These are phyloP conservation scores for Hydrotaea cyrtoneurina DNA, from an alignment of 2,888 invertebrate species.

Conservation along the genomic window DNA sequence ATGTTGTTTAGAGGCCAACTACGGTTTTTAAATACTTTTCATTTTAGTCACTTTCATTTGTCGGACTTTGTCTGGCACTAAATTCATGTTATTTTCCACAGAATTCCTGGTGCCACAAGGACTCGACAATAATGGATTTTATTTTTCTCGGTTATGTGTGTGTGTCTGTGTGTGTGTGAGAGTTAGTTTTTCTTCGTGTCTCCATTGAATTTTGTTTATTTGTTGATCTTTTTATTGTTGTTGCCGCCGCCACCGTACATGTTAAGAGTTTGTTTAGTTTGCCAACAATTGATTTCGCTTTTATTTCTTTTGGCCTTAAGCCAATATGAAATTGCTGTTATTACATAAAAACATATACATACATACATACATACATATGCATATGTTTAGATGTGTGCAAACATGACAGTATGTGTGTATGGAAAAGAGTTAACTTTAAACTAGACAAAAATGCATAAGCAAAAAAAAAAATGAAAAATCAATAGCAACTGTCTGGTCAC, in stretches of 20 bases:
- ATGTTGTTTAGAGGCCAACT: background rate
- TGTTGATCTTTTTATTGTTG: slow-evolving; percentile 50
- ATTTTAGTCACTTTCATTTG: slow-evolving; percentile 22
- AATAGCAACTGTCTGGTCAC: slow-evolving; percentile 7
- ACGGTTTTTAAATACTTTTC: slow-evolving; percentile 11
- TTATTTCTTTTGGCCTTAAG: slow-evolving; percentile 51
- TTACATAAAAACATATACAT: background rate
- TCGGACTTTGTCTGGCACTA: slow-evolving; percentile 21
- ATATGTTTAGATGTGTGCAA: background rate
- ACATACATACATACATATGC: too few species aligned
- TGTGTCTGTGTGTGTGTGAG: background rate
- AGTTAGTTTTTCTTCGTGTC: too few species aligned
- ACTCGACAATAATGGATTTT: slow-evolving; percentile 28
- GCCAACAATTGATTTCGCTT: slow-evolving; percentile 63
- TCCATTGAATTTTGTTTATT: slow-evolving; percentile 34
- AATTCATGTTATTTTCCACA: slow-evolving; percentile 10
- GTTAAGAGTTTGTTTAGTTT: slow-evolving; percentile 25
- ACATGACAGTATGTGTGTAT: background rate
- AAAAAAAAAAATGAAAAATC: slow-evolving; percentile 32
- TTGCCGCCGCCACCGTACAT: background rate
- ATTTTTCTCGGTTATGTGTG: background rate
- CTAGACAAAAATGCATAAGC: background rate
- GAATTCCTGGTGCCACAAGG: slow-evolving; percentile 51
- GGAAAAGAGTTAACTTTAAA: slow-evolving; percentile 15
- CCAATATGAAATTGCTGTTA: slow-evolving; percentile 40